Percentiles rank a stretch among this genome's conserved stretches.
phyloP scores from a whole-genome alignment of 1,140 invertebrate genomes.

The Drosophila fuyamai region DNA sequence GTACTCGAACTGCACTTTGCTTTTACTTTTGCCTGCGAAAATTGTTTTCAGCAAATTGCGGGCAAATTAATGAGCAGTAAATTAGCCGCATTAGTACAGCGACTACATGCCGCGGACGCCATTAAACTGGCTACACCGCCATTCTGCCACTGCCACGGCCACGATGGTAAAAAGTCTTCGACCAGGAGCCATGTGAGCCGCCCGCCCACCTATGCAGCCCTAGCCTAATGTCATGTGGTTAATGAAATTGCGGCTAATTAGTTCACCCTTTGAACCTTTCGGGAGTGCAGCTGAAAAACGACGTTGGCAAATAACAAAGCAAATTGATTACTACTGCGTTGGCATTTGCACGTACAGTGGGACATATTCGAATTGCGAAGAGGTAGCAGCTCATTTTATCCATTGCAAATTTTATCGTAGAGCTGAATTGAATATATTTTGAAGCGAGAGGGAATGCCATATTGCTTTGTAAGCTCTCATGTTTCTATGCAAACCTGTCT shows the following conservation, averaged over 20 bases:
- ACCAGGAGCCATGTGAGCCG: neutral
- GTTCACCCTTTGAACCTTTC: conserved; percentile 43
- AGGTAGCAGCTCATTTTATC: neutral
- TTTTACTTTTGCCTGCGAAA: conserved; percentile 78
- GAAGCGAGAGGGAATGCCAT: no score
- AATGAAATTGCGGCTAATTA: conserved; percentile 50
- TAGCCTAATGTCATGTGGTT: conserved; percentile 31
- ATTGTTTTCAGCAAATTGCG: conserved; percentile 73
- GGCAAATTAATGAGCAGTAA: conserved; percentile 80
- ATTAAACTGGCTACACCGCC: conserved; percentile 17
- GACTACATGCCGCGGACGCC: conserved; percentile 33
- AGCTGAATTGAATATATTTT: no score
- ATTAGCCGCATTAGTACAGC: conserved; percentile 74
- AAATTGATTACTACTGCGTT: conserved; percentile 12
- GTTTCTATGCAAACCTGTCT: no score
- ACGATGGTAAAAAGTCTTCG: neutral
- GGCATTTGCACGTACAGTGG: conserved; percentile 34
- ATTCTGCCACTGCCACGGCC: conserved; percentile 25
- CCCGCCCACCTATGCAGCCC: conserved; percentile 1
- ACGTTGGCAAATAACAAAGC: conserved; percentile 17
- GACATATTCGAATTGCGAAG: no score
- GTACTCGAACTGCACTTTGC: conserved; percentile 49
- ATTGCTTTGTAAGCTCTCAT: no score
- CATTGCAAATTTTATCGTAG: no score
- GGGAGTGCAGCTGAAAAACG: conserved; percentile 22